Conservation (phyloP, 2,113 vertebrate genomes). For the Oncorhynchus tshawytscha region DNA sequence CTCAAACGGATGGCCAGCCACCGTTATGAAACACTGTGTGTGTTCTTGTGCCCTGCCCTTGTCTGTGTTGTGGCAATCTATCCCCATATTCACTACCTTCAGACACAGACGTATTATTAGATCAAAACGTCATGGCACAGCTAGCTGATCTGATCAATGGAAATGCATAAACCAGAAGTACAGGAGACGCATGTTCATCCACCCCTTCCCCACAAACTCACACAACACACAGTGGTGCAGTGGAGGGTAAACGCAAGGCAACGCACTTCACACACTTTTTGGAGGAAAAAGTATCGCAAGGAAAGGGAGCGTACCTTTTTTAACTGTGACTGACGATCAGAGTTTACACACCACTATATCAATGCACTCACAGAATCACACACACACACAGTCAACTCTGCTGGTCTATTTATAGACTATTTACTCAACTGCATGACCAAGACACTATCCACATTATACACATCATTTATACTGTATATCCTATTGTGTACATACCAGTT, state of each 20-base stretch:
- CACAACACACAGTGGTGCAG: neutral
- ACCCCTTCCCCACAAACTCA: neutral
- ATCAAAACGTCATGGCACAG: neutral
- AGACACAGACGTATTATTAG: neutral
- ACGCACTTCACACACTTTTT: too few relatives aligned
- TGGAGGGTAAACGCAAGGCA: too few relatives aligned
- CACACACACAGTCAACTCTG: neutral
- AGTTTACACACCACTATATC: too few relatives aligned
- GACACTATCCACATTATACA: too few relatives aligned
- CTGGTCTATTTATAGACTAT: too few relatives aligned
- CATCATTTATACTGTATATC: too few relatives aligned
- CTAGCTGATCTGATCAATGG: neutral
- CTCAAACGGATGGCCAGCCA: conserved; percentile 28
- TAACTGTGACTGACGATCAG: too few relatives aligned
- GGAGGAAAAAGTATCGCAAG: too few relatives aligned
- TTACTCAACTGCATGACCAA: too few relatives aligned
- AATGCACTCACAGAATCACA: neutral
- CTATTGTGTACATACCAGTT: too few relatives aligned
- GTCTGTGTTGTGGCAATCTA: neutral
- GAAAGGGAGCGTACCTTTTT: too few relatives aligned
- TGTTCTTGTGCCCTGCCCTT: neutral
- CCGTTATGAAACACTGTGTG: neutral
- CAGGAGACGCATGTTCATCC: neutral
- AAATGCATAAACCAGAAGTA: neutral
- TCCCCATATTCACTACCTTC: neutral